These are phyloP conservation scores for Erythrolamprus reginae DNA, from an alignment of 2,113 vertebrate species.

Conservation along the genomic window DNA sequence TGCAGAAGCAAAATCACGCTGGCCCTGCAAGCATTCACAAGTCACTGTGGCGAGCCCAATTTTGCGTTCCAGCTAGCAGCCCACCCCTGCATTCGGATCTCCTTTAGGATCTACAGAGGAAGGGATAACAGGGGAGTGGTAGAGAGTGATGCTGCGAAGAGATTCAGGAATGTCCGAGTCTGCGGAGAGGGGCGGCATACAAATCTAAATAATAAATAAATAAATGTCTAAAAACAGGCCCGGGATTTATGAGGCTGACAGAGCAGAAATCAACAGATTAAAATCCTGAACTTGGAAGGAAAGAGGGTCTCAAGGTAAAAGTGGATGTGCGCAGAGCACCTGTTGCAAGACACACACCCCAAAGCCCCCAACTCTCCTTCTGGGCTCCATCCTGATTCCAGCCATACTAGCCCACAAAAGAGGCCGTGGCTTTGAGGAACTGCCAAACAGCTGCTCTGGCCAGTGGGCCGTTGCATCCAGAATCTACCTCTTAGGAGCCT, in stretches of 20 bases:
- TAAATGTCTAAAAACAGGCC: not conserved
- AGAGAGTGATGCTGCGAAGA: not conserved
- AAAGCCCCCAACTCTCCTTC: not conserved
- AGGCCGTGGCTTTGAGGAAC: not conserved
- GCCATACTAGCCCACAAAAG: not conserved
- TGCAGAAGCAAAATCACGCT: too few relatives aligned
- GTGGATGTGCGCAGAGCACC: not conserved
- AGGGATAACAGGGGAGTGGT: not conserved
- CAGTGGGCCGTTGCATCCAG: accelerated
- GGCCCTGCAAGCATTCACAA: too few relatives aligned
- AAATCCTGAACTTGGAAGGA: not conserved
- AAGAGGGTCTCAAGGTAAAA: not conserved
- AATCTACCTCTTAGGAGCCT: not conserved
- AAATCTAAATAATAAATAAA: too few relatives aligned
- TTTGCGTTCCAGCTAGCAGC: too few relatives aligned
- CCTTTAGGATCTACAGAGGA: not conserved
- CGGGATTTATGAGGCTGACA: not conserved
- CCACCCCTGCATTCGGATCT: too few relatives aligned
- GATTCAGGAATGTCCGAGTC: not conserved
- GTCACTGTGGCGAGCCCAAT: too few relatives aligned
- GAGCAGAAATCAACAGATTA: not conserved
- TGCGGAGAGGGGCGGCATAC: too few relatives aligned
- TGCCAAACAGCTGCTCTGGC: not conserved
- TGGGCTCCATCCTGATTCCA: not conserved
- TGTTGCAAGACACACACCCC: accelerated